Evolutionary conservation across 2,113 vertebrate species (phyloP).

Genomic region (Elephantulus edwardii): DNA sequence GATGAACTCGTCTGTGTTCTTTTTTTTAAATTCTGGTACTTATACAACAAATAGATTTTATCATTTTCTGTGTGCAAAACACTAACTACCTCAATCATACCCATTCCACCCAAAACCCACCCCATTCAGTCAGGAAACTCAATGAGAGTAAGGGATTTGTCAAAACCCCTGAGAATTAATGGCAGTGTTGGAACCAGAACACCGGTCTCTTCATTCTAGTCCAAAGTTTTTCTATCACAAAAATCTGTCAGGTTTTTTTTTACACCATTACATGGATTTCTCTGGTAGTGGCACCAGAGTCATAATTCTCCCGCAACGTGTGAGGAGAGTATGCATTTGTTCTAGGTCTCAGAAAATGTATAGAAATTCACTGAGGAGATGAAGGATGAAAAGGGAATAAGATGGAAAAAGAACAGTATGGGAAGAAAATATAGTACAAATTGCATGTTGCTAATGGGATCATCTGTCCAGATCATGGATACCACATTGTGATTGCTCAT

Average conservation of each 20-base stretch:
- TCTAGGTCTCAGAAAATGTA: neutral
- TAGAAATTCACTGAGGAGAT: neutral
- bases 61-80: constrained; percentile 5
- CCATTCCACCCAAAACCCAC: no score
- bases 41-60: neutral
- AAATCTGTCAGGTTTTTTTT: no score
- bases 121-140: neutral
- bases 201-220: neutral
- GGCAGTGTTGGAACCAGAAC: neutral
- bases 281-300: no score
- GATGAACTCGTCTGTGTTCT: neutral
- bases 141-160: neutral
- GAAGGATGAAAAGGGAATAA: neutral
- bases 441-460: neutral
- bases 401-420: neutral
- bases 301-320: no score
- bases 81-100: neutral
- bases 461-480: neutral
- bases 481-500: neutral
- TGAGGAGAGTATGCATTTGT: neutral
- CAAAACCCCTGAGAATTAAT: neutral
- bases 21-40: neutral
- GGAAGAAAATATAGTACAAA: neutral
- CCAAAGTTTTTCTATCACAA: neutral
- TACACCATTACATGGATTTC: no score